Base-by-base conservation (phyloP, 2,113 vertebrate genomes). In the Thamnaconus septentrionalis region DNA sequence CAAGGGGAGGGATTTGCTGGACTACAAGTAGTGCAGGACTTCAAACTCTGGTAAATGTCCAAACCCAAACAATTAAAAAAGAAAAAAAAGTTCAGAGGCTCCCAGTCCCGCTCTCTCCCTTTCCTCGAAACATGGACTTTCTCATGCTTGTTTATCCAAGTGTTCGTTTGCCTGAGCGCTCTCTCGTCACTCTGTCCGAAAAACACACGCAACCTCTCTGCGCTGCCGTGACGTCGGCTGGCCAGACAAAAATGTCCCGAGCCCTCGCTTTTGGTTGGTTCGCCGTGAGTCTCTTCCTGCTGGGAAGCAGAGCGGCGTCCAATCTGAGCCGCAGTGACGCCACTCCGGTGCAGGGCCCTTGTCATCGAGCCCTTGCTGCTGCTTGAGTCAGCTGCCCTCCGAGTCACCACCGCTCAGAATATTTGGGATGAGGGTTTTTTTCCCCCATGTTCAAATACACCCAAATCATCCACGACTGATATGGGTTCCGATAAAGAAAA, bases 71-170 rank as follows among this genome's bases (percentile, higher is more conserved):
- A 72, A 31, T 42, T 53, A 69, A 67, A 61, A 64, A 46, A 68
- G 59, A 64, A 44, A 59, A 69, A 54, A 49, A 53, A 76, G 70
- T 56, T 62, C 74, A 59, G 42, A 41, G 40, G 50, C 64, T 66
- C 70, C 53, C 47, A 45, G 53, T 45, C 65, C 45, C 66, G 53
- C 3, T 71, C 53, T 43, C 39, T 56, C 56, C 42, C 40, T 53
- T 63, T 40, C 47, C 59, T 73, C 31, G 12, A 74, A 74, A 72
- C 54, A 73, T 39, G 31, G 61, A 45, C 1, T n/a, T 62, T 75
- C 73, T 50, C 73, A 44, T 69, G 50, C n/a, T 55, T 86, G 84
- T 88, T 89, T 87, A 81, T 80, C 53, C 79, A 78, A 50, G 47
- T 71, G 60, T 10, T 5, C 41, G 73, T 65, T 84, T 85, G 80